Evolutionary conservation across 2,888 invertebrate genomes (phyloP).

Genomic region (Drosophila bunnanda): DNA sequence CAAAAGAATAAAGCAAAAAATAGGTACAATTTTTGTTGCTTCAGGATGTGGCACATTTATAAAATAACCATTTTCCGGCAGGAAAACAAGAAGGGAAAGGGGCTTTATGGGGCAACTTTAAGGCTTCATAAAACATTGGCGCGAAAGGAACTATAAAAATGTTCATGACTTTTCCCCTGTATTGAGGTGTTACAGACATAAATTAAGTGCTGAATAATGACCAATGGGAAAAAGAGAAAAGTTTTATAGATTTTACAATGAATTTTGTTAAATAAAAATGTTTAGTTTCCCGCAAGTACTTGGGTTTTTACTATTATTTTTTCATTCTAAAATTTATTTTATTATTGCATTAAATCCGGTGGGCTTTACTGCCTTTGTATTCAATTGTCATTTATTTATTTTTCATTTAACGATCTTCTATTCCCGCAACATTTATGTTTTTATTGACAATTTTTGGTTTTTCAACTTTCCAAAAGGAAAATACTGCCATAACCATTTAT

Average conservation of each 20-base stretch:
- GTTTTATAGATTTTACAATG: conserved; percentile 13
- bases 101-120: conserved; percentile 43
- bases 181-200: conserved; percentile 34
- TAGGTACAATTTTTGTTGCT: conserved; percentile 25
- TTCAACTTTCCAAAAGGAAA: conserved; percentile 38
- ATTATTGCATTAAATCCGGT: conserved; percentile 10
- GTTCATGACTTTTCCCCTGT: conserved; percentile 19
- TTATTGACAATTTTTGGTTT: conserved; percentile 50
- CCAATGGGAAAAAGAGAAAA: neutral
- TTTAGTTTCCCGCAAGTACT: neutral
- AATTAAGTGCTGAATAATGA: conserved; percentile 30
- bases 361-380: neutral
- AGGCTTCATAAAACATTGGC: conserved; percentile 42
- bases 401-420: conserved; percentile 22
- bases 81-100: neutral
- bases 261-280: neutral
- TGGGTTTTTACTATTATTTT: conserved; percentile 2
- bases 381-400: conserved; percentile 9
- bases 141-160: conserved; percentile 37
- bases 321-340: neutral
- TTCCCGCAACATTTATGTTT: conserved; percentile 22
- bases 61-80: conserved; percentile 20
- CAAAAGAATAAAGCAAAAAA: conserved; percentile 35
- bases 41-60: conserved; percentile 42
- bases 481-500: conserved; percentile 53